A percentile compares a stretch with the other conserved stretches of the same genome.
These are phyloP conservation scores for Torymus tubicola DNA, from an alignment of 2,888 invertebrate species.

Conservation along the genomic window DNA sequence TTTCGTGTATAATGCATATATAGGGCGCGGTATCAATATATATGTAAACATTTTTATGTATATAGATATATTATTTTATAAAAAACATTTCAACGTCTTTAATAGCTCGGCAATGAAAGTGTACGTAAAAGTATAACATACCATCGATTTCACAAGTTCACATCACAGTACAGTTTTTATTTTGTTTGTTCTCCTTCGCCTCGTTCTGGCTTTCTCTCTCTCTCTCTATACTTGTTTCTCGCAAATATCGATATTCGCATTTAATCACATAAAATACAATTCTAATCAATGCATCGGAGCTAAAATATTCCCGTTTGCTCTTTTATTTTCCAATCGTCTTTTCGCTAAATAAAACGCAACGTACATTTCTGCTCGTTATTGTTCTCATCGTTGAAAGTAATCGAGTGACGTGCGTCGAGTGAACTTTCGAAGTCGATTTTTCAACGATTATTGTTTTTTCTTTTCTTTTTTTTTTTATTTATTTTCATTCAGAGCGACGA, in stretches of 20 bases:
- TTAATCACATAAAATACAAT: not conserved
- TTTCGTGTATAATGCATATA: slow-evolving; percentile 6
- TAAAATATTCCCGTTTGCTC: slow-evolving; percentile 4
- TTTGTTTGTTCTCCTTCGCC: not conserved
- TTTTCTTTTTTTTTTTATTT: not conserved
- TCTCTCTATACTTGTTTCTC: too few species aligned
- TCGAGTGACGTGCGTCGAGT: not conserved
- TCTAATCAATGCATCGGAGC: not conserved
- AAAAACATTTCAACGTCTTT: slow-evolving; percentile 41
- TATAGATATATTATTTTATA: slow-evolving; percentile 38
- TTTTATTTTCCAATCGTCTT: too few species aligned
- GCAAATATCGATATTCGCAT: too few species aligned
- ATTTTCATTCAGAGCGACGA: not conserved
- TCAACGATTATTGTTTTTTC: not conserved
- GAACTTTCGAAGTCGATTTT: slow-evolving; percentile 24
- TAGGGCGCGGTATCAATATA: slow-evolving; percentile 15
- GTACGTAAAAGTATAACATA: slow-evolving; percentile 36
- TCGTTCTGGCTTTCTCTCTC: too few species aligned
- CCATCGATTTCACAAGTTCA: slow-evolving; percentile 36
- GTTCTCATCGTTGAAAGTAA: not conserved
- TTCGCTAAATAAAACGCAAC: too few species aligned
- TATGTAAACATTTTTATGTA: slow-evolving; percentile 28
- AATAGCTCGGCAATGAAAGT: slow-evolving; percentile 43
- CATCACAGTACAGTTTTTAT: slow-evolving; percentile 10
- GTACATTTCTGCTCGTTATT: not conserved